Evolutionary conservation across 1,140 invertebrate species (phyloP), one percentile per base, ranked within the genome.

Genomic region (Drosophila gunungcola): DNA sequence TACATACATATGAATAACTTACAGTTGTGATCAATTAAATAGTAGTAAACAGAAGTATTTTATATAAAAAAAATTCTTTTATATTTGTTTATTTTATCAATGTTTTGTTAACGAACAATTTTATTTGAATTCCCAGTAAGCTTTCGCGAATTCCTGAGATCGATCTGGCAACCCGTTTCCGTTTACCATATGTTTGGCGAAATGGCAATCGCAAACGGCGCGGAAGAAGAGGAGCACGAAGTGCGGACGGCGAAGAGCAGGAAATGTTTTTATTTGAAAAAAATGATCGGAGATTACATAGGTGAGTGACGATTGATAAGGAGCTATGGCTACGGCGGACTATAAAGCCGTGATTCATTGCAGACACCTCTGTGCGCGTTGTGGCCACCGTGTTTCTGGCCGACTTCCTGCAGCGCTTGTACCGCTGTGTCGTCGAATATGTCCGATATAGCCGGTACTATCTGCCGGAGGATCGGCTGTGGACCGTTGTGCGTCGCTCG

Each of bases 361-460:
- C 34, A 90, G 81, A 88, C 42, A 61, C 34, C n/a, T 21, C 29
- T 6, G 13, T 90, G 13, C 73, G 73, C 13, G 45, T 88, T 12
- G 58, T 36, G 6, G 7, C 62, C 6, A 67, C 49, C 4, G 39
- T 73, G 3, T 58, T 70, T 9, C 4, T 62, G 12, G 85, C 80
- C 0, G 78, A 90, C 45, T 16, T 76, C 10, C 11, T 85, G 6
- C 16, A 58, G 27, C 78, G 80, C 1, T 10, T 75, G 2, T 54
- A 38, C n/a, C 34, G 11, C 12, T 49, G 52, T 6, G 13, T 4
- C 2, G 6, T 25, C 0, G 81, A 90, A 52, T 81, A 76, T 65
- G 7, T 62, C 4, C 7, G 21, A 0, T n/a, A 70, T 25, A 4
- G 7, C 1, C 27, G 64, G 11, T 54, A 69, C 39, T 90, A 90